Evolutionary conservation across 2,888 invertebrate species (phyloP).

Genomic region (Unio pictorum): DNA sequence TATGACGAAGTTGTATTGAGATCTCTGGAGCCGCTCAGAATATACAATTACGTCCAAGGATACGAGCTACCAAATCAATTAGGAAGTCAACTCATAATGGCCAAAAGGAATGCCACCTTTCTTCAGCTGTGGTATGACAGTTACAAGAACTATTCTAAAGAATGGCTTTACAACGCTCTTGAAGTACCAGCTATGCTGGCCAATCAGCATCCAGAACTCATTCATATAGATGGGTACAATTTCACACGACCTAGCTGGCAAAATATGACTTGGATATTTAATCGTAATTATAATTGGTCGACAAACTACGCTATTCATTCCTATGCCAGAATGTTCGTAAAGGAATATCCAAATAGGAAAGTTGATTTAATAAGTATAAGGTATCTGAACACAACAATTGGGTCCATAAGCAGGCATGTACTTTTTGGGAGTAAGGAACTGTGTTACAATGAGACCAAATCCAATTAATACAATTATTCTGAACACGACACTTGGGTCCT

Average conservation of each 20-base stretch:
- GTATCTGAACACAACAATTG: slow-evolving; percentile 9
- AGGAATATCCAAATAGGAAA: not conserved
- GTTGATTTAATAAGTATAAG: slow-evolving; percentile 4
- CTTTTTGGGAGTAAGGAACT: slow-evolving; percentile 12
- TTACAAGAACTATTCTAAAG: slow-evolving; percentile 10
- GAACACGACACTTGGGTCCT: slow-evolving; percentile 9
- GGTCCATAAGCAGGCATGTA: slow-evolving; percentile 11
- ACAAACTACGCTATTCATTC: slow-evolving; percentile 12
- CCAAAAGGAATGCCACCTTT: slow-evolving; percentile 10
- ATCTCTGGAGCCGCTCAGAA: slow-evolving; percentile 5
- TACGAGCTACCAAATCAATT: slow-evolving; percentile 4
- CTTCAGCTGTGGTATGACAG: slow-evolving; percentile 14
- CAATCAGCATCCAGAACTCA: slow-evolving; percentile 7
- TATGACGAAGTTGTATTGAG: slow-evolving; percentile 9
- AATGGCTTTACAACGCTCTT: slow-evolving; percentile 11
- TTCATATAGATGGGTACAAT: slow-evolving; percentile 14
- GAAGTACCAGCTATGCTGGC: slow-evolving; percentile 7
- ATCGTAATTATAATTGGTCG: slow-evolving; percentile 9
- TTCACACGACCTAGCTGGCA: slow-evolving; percentile 10
- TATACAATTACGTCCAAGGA: slow-evolving; percentile 11
- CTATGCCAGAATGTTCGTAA: slow-evolving; percentile 1
- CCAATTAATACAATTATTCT: too few species aligned
- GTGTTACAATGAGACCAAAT: not conserved
- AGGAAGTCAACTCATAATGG: slow-evolving; percentile 10
- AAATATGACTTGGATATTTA: slow-evolving; percentile 1